Conservation (phyloP, 2,888 invertebrate genomes). For the Agrotis ipsilon region DNA sequence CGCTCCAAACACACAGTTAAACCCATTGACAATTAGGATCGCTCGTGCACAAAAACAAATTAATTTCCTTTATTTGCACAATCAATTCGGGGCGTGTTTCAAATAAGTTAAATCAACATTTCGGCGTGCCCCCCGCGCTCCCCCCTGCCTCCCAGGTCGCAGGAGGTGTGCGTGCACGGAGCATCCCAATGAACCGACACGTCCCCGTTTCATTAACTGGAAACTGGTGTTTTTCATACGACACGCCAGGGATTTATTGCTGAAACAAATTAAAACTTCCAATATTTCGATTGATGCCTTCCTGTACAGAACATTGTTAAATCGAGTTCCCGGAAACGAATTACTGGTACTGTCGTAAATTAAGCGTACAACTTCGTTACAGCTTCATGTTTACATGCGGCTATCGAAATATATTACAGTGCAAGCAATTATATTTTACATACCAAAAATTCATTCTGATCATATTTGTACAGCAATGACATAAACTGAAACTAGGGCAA, state of each 20-base stretch:
- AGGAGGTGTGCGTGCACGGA: conserved; percentile 39
- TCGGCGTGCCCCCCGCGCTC: conserved; percentile 10
- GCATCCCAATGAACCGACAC: conserved; percentile 64
- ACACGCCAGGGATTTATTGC: conserved; percentile 68
- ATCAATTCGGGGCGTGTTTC: conserved; percentile 67
- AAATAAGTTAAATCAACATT: conserved; percentile 70
- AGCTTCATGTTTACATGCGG: conserved; percentile 7
- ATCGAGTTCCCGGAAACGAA: conserved; percentile 47
- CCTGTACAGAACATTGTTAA: conserved; percentile 56
- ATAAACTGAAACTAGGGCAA: conserved; percentile 46
- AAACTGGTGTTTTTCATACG: conserved; percentile 66
- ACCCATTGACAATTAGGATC: conserved; percentile 53
- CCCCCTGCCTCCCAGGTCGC: conserved; percentile 20
- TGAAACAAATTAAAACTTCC: conserved; percentile 67
- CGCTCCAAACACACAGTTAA: conserved; percentile 47
- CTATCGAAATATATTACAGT: conserved; percentile 1
- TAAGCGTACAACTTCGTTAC: conserved; percentile 29
- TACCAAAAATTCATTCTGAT: background rate
- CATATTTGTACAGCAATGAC: conserved; percentile 21
- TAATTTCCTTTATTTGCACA: conserved; percentile 66
- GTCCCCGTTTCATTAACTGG: conserved; percentile 63
- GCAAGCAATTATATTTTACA: conserved; percentile 7
- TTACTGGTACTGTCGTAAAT: conserved; percentile 33
- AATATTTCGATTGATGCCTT: conserved; percentile 66
- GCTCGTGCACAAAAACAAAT: conserved; percentile 63